phyloP scores from a whole-genome alignment of 2,113 vertebrate species.

The Halichoeres trimaculatus region DNA sequence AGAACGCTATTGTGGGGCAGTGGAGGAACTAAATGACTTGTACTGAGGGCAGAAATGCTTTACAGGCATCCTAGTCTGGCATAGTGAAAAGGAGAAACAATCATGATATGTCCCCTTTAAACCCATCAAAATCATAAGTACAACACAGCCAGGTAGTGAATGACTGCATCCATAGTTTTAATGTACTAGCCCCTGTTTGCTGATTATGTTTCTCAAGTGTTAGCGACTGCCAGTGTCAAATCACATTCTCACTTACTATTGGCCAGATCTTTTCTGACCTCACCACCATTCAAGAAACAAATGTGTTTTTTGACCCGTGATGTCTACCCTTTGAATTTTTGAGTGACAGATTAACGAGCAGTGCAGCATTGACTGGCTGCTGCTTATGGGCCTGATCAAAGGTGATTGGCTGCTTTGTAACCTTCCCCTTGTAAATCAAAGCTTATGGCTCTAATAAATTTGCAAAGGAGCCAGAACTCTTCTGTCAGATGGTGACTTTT shows the following conservation, averaged over 20 bases:
- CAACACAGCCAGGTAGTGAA: too few species aligned
- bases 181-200: conserved; percentile 5
- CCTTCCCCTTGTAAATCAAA: conserved; percentile 73
- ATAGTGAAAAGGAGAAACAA: too few species aligned
- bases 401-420: conserved; percentile 74
- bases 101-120: too few species aligned
- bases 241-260: conserved; percentile 40
- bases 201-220: conserved; percentile 39
- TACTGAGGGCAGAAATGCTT: too few species aligned
- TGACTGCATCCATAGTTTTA: background rate
- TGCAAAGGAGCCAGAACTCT: conserved; percentile 43
- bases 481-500: conserved; percentile 63
- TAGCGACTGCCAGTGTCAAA: conserved; percentile 22
- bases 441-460: conserved; percentile 74
- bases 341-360: conserved; percentile 62
- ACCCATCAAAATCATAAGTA: too few species aligned
- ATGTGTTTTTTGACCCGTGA: conserved; percentile 53
- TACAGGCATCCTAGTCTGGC: too few species aligned
- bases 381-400: conserved; percentile 73
- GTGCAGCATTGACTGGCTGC: conserved; percentile 48
- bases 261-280: conserved; percentile 22
- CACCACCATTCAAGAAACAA: conserved; percentile 42
- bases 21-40: too few species aligned
- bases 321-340: conserved; percentile 48
- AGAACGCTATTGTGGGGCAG: too few species aligned